These are phyloP conservation scores for Parapristionchus giblindavisi DNA, from an alignment of 2,888 invertebrate genomes.

Conservation along the genomic window DNA sequence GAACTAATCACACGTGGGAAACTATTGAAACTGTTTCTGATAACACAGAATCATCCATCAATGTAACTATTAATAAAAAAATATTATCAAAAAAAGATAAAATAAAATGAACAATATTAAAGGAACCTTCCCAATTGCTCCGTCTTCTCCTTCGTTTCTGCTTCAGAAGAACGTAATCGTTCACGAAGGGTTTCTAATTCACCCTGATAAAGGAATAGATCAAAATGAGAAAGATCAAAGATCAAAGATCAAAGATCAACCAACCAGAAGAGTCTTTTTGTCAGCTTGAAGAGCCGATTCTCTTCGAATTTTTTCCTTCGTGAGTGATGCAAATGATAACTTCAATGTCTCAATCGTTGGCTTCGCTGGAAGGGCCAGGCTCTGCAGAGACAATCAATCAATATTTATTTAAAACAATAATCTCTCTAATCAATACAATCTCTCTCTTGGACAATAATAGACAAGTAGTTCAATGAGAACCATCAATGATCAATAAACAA, in stretches of 20 bases:
- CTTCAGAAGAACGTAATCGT: constrained; percentile 51
- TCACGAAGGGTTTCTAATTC: constrained; percentile 70
- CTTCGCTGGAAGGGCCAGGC: constrained; percentile 33
- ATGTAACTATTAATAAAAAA: too few species aligned
- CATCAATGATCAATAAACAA: too few species aligned
- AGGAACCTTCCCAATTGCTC: constrained; percentile 31
- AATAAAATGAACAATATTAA: too few species aligned
- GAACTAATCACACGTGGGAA: too few species aligned
- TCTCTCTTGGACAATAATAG: too few species aligned
- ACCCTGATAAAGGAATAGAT: constrained; percentile 61
- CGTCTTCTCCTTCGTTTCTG: constrained; percentile 51
- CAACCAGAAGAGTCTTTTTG: constrained; percentile 71
- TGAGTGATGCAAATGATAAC: constrained; percentile 77
- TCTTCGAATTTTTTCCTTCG: constrained; percentile 84
- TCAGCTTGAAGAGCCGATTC: constrained; percentile 83
- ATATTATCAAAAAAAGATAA: background rate
- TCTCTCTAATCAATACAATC: background rate
- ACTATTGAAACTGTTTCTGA: too few species aligned
- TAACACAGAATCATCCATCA: too few species aligned
- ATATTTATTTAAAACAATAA: background rate
- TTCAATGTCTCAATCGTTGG: constrained; percentile 71
- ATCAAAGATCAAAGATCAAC: constrained; percentile 49
- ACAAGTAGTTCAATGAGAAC: too few species aligned
- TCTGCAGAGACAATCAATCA: constrained; percentile 11
- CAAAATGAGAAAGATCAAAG: background rate